Conservation (phyloP, 2,888 invertebrate species). For the Hofmannophila pseudospretella region DNA sequence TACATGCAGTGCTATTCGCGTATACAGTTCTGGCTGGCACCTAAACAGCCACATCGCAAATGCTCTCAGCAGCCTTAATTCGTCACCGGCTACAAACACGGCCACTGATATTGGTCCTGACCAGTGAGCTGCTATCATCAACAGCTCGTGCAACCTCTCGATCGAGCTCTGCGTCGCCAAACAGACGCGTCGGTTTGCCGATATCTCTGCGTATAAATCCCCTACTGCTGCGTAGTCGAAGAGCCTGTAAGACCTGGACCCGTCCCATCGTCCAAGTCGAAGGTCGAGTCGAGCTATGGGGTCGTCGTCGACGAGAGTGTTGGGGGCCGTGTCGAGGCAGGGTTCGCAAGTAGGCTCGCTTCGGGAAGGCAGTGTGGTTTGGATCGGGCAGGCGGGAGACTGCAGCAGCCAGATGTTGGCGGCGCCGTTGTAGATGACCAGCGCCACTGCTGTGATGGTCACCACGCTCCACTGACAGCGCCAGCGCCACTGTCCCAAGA, state of each 20-base stretch:
- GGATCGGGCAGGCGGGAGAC: slow-evolving; percentile 43
- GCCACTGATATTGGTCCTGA: slow-evolving; percentile 91
- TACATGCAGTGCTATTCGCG: slow-evolving; percentile 86
- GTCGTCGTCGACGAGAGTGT: slow-evolving; percentile 49
- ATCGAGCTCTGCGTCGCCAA: slow-evolving; percentile 87
- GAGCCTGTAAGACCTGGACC: slow-evolving; percentile 81
- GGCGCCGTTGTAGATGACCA: slow-evolving; percentile 77
- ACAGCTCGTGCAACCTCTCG: slow-evolving; percentile 87
- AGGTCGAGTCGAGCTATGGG: slow-evolving; percentile 80
- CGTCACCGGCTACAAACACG: slow-evolving; percentile 87
- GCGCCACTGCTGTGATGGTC: slow-evolving; percentile 79
- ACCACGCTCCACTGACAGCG: slow-evolving; percentile 84
- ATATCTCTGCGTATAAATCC: slow-evolving; percentile 79
- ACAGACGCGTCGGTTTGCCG: slow-evolving; percentile 80
- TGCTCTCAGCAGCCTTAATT: slow-evolving; percentile 83
- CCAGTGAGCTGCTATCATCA: slow-evolving; percentile 90
- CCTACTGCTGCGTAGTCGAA: slow-evolving; percentile 87
- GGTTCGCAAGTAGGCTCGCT: slow-evolving; percentile 55
- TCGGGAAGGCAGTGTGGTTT: slow-evolving; percentile 31
- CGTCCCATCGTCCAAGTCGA: slow-evolving; percentile 84
- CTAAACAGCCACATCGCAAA: slow-evolving; percentile 86
- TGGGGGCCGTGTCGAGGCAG: slow-evolving; percentile 47
- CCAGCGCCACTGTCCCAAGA: slow-evolving; percentile 71
- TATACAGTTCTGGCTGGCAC: slow-evolving; percentile 85
- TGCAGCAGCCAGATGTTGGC: slow-evolving; percentile 63